Conservation (phyloP, 1,140 invertebrate genomes). For the Drosophila lowei region DNA sequence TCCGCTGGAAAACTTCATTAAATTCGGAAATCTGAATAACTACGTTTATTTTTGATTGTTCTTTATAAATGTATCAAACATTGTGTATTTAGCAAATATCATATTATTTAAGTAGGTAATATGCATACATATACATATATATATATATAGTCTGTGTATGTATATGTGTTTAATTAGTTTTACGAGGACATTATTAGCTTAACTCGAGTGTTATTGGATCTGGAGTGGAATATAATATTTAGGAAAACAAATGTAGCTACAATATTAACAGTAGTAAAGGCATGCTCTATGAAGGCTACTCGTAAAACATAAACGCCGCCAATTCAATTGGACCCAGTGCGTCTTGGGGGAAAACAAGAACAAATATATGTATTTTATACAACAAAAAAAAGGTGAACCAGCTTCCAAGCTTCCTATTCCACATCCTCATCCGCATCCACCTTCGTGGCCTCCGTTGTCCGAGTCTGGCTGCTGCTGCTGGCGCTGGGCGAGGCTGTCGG, state of each 20-base stretch:
- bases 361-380: conserved; percentile 50
- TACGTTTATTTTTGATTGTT: conserved; percentile 42
- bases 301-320: conserved; percentile 54
- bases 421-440: conserved; percentile 30
- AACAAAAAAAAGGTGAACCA: conserved; percentile 38
- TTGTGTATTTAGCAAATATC: conserved; percentile 58
- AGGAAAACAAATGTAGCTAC: conserved; percentile 57
- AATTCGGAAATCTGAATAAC: conserved; percentile 26
- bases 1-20: no score
- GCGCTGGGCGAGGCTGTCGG: conserved; percentile 28
- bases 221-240: conserved; percentile 54
- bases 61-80: conserved; percentile 73
- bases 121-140: conserved; percentile 52
- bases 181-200: conserved; percentile 52
- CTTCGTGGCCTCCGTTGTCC: conserved; percentile 32
- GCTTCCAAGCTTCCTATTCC: conserved; percentile 38
- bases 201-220: conserved; percentile 62
- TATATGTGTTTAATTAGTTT: conserved; percentile 55
- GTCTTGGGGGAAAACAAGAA: conserved; percentile 41
- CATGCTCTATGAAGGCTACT: conserved; percentile 54
- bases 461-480: conserved; percentile 15
- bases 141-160: conserved; percentile 33
- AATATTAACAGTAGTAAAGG: conserved; percentile 57
- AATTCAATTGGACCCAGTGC: conserved; percentile 71
- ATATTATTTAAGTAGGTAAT: conserved; percentile 53